These are phyloP conservation scores for Anthopleura xanthogrammica DNA, from an alignment of 92 coral and sea anemone genomes.

Conservation along the genomic window DNA sequence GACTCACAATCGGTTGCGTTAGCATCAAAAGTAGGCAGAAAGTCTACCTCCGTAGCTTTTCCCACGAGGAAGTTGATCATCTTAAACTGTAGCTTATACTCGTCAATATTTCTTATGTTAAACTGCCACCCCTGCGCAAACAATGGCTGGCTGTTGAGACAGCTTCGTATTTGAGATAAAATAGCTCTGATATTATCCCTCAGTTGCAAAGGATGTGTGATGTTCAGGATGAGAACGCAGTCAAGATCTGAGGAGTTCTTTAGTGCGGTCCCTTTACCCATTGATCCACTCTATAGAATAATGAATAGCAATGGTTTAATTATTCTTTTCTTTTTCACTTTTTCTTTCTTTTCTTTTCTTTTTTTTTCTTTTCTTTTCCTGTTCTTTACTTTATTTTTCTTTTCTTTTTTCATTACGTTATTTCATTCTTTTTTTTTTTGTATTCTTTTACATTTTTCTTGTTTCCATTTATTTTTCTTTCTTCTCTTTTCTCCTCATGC, in stretches of 20 bases:
- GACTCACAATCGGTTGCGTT: neutral
- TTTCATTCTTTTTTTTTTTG: too few species aligned
- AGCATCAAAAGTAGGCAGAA: conserved; percentile 34
- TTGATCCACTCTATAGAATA: conserved; percentile 13
- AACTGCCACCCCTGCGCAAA: neutral
- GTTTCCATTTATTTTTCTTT: too few species aligned
- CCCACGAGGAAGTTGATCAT: neutral
- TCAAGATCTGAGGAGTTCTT: conserved; percentile 35
- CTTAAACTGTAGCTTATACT: conserved; percentile 3
- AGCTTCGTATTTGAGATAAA: neutral
- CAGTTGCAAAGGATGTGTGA: neutral
- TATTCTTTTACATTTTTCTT: too few species aligned
- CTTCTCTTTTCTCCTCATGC: too few species aligned
- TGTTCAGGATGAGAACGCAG: conserved; percentile 20
- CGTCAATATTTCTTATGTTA: neutral
- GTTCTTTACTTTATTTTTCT: too few species aligned
- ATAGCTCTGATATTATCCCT: neutral
- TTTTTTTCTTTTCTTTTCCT: too few species aligned
- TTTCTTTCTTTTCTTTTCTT: too few species aligned
- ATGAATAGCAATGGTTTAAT: neutral
- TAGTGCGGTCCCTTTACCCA: conserved; percentile 41
- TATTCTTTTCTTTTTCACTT: too few species aligned
- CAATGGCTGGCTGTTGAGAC: neutral
- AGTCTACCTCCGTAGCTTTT: conserved; percentile 18
- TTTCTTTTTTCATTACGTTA: too few species aligned